Evolutionary conservation across 2,797 vertebrate species (phyloP), one percentile per base, ranked within the genome.

Genomic region (Acanthopagrus latus): DNA sequence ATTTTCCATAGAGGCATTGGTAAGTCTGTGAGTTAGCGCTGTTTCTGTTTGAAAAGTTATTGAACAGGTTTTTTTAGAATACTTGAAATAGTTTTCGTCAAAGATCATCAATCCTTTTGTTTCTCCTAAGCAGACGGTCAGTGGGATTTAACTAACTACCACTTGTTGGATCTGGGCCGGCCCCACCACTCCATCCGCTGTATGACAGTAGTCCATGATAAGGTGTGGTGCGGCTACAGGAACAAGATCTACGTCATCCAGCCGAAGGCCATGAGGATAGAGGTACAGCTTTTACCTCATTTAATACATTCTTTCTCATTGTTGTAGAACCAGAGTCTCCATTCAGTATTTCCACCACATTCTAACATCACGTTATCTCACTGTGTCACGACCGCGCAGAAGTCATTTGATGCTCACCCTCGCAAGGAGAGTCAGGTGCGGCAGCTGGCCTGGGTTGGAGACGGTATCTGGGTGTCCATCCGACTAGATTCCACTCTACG

Each of bases 201-300:
- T 84, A 99, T 99, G 97, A 96, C 97, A 0, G 97, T 99, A 0
- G 98, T 99, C 47, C 96, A 98, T 0, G 98, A 99, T 84, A 96
- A 96, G 25, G 98, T 99, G 75, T 99, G 98, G 98, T 99, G 98
- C 1, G 98, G 98, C 80, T 99, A 99, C 91, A 97, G 97, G 93
- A 99, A 99, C 93, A 99, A 98, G 93, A 97, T 99, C 91, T 98
- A 99, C 2, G 95, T 99, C 83, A 96, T 99, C 91, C 97, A 99
- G 87, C 98, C 98, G 20, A 98, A 97, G 93, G 97, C 97, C 1
- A 99, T 99, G 98, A 97, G 96, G 93, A 98, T 99, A 38, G 98
- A 99, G 97, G 98, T 96, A 84, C 46, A 41, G 12, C 71, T 29
- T 16, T 17, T 20, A 18, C 1, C 7, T 11, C 21, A 23, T 27